Conservation (phyloP, 92 coral and sea anemone genomes). For the Palythoa grandis region DNA sequence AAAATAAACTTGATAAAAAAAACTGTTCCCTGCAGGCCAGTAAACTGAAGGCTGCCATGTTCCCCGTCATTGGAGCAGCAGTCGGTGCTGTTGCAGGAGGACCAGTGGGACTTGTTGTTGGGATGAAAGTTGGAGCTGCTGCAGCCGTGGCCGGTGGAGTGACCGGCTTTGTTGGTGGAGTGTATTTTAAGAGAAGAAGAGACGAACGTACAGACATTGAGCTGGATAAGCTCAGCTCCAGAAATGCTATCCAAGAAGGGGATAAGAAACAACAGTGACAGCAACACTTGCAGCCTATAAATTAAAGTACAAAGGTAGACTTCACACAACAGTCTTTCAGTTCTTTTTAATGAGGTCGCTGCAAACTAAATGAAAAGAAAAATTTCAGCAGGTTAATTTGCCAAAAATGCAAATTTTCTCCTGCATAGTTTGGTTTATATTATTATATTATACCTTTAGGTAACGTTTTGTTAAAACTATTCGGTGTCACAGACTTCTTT, state of each 20-base stretch:
- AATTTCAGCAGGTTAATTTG: too few relatives aligned
- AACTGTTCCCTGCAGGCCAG: conserved; percentile 68
- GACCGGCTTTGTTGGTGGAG: conserved; percentile 86
- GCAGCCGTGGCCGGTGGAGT: conserved; percentile 92
- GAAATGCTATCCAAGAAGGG: conserved; percentile 44
- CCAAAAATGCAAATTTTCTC: too few relatives aligned
- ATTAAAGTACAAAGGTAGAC: too few relatives aligned
- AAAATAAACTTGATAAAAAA: neutral
- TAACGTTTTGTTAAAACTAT: too few relatives aligned
- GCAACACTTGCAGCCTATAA: neutral
- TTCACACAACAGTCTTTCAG: too few relatives aligned
- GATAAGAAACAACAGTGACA: conserved; percentile 11
- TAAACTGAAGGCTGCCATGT: conserved; percentile 79
- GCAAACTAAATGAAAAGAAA: too few relatives aligned
- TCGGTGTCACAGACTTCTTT: too few relatives aligned
- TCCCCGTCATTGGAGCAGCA: conserved; percentile 89
- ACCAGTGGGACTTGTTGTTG: conserved; percentile 88
- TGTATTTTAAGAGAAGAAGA: conserved; percentile 72
- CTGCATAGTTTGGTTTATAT: too few relatives aligned
- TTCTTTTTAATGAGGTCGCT: too few relatives aligned
- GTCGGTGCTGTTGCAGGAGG: conserved; percentile 94
- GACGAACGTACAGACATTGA: conserved; percentile 81
- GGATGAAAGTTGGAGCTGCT: conserved; percentile 92
- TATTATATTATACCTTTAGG: too few relatives aligned
- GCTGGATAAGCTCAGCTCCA: conserved; percentile 85